phyloP scores from a whole-genome alignment of 1,140 invertebrate genomes.

The Batillaria attramentaria region DNA sequence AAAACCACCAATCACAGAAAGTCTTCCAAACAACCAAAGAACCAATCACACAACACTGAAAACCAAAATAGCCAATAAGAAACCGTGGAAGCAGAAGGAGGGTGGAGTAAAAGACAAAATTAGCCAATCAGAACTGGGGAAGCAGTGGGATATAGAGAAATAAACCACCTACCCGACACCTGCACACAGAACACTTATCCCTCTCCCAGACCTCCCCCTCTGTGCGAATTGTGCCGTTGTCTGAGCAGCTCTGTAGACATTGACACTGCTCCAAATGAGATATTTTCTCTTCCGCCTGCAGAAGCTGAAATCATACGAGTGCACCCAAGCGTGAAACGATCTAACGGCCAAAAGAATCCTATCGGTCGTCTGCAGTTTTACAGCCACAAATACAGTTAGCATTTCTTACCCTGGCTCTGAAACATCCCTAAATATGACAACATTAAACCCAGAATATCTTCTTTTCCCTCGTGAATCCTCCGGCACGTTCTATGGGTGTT shows the following conservation, averaged over 20 bases:
- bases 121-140: background rate
- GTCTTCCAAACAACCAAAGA: background rate
- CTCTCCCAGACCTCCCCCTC: slow-evolving; percentile 78
- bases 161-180: slow-evolving; percentile 63
- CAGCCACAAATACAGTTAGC: too few relatives aligned
- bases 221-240: slow-evolving; percentile 83
- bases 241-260: slow-evolving; percentile 88
- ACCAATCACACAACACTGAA: background rate
- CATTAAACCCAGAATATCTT: too few relatives aligned
- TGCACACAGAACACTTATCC: slow-evolving; percentile 66
- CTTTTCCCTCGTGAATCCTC: too few relatives aligned
- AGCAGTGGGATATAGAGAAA: slow-evolving; percentile 10
- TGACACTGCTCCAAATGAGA: slow-evolving; percentile 87
- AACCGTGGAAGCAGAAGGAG: background rate
- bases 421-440: too few relatives aligned
- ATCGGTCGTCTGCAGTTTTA: too few relatives aligned
- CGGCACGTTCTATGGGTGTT: too few relatives aligned
- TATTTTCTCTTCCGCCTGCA: slow-evolving; percentile 82
- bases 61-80: slow-evolving; percentile 9
- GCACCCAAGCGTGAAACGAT: too few relatives aligned
- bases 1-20: background rate
- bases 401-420: too few relatives aligned
- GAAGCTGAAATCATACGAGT: slow-evolving; percentile 77
- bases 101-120: background rate
- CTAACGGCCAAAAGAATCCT: too few relatives aligned